These are phyloP conservation scores for Petrocephalus zakoni DNA, from an alignment of 2,113 vertebrate genomes.

Conservation along the genomic window DNA sequence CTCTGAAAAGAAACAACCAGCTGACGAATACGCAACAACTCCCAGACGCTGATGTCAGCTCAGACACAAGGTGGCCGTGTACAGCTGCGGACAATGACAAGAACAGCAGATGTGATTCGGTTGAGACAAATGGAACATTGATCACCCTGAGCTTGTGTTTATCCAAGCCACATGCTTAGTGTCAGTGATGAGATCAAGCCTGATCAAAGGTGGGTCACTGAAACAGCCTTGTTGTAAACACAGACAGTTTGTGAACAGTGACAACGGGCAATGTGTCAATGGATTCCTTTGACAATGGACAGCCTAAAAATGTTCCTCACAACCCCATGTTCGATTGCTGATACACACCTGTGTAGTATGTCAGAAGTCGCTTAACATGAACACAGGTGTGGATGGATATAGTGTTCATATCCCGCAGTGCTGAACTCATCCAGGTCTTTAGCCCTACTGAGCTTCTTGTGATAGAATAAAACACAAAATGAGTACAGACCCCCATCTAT, in stretches of 20 bases:
- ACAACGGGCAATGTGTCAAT: not conserved
- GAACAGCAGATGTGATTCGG: not conserved
- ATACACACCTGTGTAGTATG: not conserved
- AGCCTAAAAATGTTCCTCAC: not conserved
- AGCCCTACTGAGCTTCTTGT: constrained; percentile 36
- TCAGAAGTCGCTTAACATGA: not conserved
- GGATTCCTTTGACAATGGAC: not conserved
- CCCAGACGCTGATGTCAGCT: not conserved
- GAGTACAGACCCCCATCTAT: constrained; percentile 35
- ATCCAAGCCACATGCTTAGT: not conserved
- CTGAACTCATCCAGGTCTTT: constrained; percentile 16
- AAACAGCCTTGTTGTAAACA: not conserved
- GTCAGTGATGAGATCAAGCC: not conserved
- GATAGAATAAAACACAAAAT: constrained; percentile 39
- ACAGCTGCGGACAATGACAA: not conserved
- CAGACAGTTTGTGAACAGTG: not conserved
- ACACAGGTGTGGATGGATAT: not conserved
- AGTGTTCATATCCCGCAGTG: not conserved
- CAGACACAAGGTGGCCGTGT: constrained; percentile 2
- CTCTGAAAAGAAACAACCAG: not conserved
- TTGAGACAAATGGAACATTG: not conserved
- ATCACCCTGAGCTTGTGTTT: not conserved
- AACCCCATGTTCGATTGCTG: not conserved
- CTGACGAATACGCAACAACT: not conserved
- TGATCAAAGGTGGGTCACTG: not conserved